Percentiles rank a stretch among this genome's conserved stretches.
phyloP scores from a whole-genome alignment of 2,888 invertebrate species.

The Noctua janthe region DNA sequence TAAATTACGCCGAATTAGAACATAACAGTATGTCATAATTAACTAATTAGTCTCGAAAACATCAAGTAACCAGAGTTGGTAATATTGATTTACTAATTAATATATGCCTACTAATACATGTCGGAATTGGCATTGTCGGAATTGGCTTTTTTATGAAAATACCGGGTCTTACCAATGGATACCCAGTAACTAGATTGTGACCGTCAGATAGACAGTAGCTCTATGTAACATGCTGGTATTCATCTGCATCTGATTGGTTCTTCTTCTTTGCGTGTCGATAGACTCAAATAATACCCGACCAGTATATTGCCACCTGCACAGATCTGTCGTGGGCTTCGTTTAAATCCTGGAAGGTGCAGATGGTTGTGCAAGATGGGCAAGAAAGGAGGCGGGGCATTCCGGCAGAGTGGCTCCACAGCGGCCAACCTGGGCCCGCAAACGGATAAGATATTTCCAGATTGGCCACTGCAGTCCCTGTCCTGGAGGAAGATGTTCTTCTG shows the following conservation, averaged over 20 bases:
- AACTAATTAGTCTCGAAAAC: background rate
- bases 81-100: slow-evolving; percentile 4
- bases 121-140: background rate
- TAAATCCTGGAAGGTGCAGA: too few species aligned
- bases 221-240: background rate
- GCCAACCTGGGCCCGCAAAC: too few species aligned
- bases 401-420: too few species aligned
- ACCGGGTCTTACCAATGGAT: background rate
- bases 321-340: too few species aligned
- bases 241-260: background rate
- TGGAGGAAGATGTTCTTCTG: too few species aligned
- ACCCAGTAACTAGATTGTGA: background rate
- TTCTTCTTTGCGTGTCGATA: too few species aligned
- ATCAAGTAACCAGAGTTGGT: background rate
- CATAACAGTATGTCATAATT: background rate
- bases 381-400: too few species aligned
- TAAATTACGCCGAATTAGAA: background rate
- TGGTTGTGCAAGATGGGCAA: too few species aligned
- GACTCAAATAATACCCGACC: too few species aligned
- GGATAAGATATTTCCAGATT: too few species aligned
- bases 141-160: background rate
- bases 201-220: background rate
- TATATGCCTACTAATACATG: background rate
- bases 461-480: too few species aligned
- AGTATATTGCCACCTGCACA: too few species aligned